A percentile compares a stretch with the other conserved stretches of the same genome.
phyloP scores from a whole-genome alignment of 2,888 invertebrate genomes.

The Galerucella nymphaeae region DNA sequence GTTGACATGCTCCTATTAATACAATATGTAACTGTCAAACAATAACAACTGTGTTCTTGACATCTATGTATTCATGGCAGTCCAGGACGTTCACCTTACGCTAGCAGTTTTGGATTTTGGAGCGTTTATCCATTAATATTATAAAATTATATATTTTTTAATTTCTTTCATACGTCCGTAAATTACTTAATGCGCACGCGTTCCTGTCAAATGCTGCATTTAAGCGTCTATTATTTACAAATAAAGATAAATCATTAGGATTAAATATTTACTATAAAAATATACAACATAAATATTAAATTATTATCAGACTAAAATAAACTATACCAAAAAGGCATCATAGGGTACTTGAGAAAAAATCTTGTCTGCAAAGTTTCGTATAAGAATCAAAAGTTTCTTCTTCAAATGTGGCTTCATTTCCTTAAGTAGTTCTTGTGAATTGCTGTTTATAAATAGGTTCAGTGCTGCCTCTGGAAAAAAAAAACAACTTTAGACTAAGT shows the following conservation, averaged over 20 bases:
- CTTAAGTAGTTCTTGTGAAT: slow-evolving; percentile 84
- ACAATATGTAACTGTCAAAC: too few species aligned
- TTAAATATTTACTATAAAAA: slow-evolving; percentile 4
- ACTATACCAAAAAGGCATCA: slow-evolving; percentile 66
- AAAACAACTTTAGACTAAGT: not conserved
- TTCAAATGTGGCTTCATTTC: slow-evolving; percentile 90
- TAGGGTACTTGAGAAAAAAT: slow-evolving; percentile 82
- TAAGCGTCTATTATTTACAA: too few species aligned
- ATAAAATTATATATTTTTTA: too few species aligned
- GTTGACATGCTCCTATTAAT: too few species aligned
- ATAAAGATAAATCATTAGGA: not conserved
- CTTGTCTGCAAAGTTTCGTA: slow-evolving; percentile 80
- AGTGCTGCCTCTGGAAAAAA: slow-evolving; percentile 79
- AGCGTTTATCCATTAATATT: too few species aligned
- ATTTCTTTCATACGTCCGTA: too few species aligned
- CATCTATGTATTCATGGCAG: too few species aligned
- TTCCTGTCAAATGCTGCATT: too few species aligned
- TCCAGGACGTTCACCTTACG: too few species aligned
- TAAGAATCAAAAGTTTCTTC: slow-evolving; percentile 78
- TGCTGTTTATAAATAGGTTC: slow-evolving; percentile 87
- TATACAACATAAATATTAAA: slow-evolving; percentile 22
- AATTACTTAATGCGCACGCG: too few species aligned
- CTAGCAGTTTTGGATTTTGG: too few species aligned
- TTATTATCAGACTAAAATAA: slow-evolving; percentile 10
- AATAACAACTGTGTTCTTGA: too few species aligned